phyloP scores from a whole-genome alignment of 2,888 invertebrate species.

The Carcina quercana region DNA sequence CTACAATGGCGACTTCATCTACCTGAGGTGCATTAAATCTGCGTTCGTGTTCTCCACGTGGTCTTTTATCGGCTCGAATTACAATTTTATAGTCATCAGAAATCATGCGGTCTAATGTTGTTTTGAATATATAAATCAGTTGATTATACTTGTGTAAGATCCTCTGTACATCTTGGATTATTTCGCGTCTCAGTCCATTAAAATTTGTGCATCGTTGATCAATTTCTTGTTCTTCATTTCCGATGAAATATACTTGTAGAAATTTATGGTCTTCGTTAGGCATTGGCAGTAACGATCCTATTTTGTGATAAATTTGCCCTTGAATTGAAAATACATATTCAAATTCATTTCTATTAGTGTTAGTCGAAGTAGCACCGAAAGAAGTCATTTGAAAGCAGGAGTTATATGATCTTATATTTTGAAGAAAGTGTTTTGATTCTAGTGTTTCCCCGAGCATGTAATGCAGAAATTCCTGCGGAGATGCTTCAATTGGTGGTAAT shows the following conservation, averaged over 20 bases:
- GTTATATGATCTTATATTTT: too few species aligned
- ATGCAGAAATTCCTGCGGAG: too few species aligned
- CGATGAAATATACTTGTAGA: slow-evolving; percentile 29
- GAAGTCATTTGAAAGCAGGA: too few species aligned
- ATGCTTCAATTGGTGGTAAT: too few species aligned
- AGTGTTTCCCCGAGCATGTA: too few species aligned
- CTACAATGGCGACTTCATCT: slow-evolving; percentile 25
- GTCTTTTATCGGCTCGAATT: slow-evolving; percentile 24
- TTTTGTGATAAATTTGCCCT: slow-evolving; percentile 27
- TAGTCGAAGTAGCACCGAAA: too few species aligned
- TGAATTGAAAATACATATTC: too few species aligned
- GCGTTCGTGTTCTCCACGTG: slow-evolving; percentile 26
- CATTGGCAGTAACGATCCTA: slow-evolving; percentile 24
- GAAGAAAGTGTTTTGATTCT: too few species aligned
- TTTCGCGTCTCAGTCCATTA: slow-evolving; percentile 20
- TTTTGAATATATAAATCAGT: slow-evolving; percentile 26
- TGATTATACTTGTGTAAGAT: slow-evolving; percentile 22
- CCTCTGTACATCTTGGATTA: slow-evolving; percentile 23
- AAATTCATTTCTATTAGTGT: too few species aligned
- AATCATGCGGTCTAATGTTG: slow-evolving; percentile 22
- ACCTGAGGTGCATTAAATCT: slow-evolving; percentile 23
- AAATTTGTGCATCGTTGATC: slow-evolving; percentile 21
- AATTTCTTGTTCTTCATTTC: slow-evolving; percentile 20
- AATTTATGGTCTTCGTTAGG: slow-evolving; percentile 21
- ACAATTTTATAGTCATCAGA: slow-evolving; percentile 24